Base-by-base conservation (phyloP, 2,888 invertebrate species). In the Aproaerema taeniolella region DNA sequence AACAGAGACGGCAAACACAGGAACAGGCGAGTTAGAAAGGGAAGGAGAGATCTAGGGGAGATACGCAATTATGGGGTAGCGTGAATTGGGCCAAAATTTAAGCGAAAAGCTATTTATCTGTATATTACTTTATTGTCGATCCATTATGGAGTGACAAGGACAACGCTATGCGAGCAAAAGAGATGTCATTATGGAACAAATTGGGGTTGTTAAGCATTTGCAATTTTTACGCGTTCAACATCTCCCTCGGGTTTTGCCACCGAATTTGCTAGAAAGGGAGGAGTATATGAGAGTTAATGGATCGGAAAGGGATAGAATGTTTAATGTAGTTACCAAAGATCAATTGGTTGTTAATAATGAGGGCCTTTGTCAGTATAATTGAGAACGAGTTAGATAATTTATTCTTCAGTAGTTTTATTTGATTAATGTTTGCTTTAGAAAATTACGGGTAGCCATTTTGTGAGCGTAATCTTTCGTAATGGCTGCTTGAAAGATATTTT, bases 121-220 rank as follows among this genome's bases (percentile, higher is more conserved):
- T 76, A 73, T 77, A 85, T 86, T 86, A 86, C 83, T 86, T 85
- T 86, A 85, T 85, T 80, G 85, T 80, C 67, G 77, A 74, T 67
- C 82, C 70, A 86, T 86, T 86, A 83, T 61, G 49, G 81, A 53
- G 71, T 49, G 71, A 78, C 47, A 47, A 60, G 55, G 79, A 79
- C 42, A 48, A 65, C 41, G 47, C 43, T 53, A 62, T 52, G 49
- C 41, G 62, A 43, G 47, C 39, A 53, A 62, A 49, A 25, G 42
- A 34, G 42, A 42, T 14, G 39, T 37, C 26, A 39, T 38, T 42
- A 29, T 14, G 6, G n/a, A 50, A 67, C 69, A 76, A 76, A 74
- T 70, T 74, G 70, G 68, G 68, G 70, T 67, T 55, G 74, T 64
- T 60, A 58, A 53, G 52, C 55, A 52, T 57, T 62, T 60, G 68